Evolutionary conservation across 2,888 invertebrate species (phyloP), one percentile per base, ranked within the genome.

Genomic region (Leptopilina drosophilae): DNA sequence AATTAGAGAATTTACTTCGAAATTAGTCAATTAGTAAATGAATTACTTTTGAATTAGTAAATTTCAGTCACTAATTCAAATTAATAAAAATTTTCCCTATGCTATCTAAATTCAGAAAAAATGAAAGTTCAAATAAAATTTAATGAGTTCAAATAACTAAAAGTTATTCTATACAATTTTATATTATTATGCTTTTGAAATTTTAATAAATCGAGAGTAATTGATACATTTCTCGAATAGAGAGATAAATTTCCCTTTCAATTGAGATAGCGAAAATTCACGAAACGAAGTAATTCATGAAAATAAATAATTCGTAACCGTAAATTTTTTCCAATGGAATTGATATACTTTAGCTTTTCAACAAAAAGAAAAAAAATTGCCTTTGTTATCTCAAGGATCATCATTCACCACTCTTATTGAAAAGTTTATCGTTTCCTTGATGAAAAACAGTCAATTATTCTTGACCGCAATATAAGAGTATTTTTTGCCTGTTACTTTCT

Each of bases 401-500:
- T 26, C 20, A 49, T 20, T 53, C 14, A 69, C 49, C 49, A 11
- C 9, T 49, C 20, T 15, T 62, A 53, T 53, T 53, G 20, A 49
- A 12, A 26, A 20, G 26, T 73, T 53, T 14, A 56, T 73, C 26
- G 53, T 73, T 56, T 49, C 9, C n/a, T 53, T 26, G 56, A 12
- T 20, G 15, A 56, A 33, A 73, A 33, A 56, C 8, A 73, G 73
- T 73, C 33, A 56, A 73, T 33, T 73, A 56, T 33, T 53, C 53
- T 33, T 33, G 56, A 56, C 26, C 73, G n/a, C 26, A 33, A 49
- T n/a, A 49, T n/a, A 69, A 53, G 53, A 53, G n/a, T 56, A 33
- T 56, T 73, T 42, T 67, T 73, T 33, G 53, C 53, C 53, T 1
- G 8, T 46, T 56, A 26, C 73, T 73, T 56, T 56, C 33, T 73